phyloP scores from a whole-genome alignment of 2,888 invertebrate species.

The Agrotis ipsilon region DNA sequence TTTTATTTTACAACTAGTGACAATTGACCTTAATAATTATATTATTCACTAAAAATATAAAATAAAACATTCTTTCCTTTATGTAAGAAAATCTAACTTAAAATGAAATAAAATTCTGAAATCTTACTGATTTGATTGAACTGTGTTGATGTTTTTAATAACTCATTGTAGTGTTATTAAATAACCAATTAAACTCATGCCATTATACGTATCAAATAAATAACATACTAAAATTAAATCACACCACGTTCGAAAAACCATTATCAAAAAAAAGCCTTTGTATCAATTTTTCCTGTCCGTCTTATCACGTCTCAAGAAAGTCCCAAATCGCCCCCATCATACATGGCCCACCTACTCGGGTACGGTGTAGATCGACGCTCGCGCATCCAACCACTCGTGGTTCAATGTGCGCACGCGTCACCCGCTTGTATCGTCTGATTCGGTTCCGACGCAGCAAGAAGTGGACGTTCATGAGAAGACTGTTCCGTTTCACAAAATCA shows the following conservation, averaged over 20 bases:
- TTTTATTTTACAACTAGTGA: too few relatives aligned
- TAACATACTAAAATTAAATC: constrained; percentile 33
- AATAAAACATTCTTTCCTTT: too few relatives aligned
- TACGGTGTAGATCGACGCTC: constrained; percentile 28
- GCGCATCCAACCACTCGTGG: constrained; percentile 55
- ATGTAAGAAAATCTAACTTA: too few relatives aligned
- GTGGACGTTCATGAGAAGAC: constrained; percentile 71
- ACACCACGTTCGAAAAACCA: constrained; percentile 20
- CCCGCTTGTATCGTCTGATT: constrained; percentile 78
- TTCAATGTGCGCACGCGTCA: constrained; percentile 82
- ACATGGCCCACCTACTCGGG: constrained; percentile 38
- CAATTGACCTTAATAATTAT: too few relatives aligned
- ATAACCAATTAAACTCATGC: not conserved
- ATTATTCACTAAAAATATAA: too few relatives aligned
- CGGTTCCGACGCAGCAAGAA: constrained; percentile 74
- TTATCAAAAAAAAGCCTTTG: constrained; percentile 25
- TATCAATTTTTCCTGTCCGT: constrained; percentile 40
- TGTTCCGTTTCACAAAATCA: constrained; percentile 64
- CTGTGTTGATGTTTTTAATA: too few relatives aligned
- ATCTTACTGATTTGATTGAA: too few relatives aligned
- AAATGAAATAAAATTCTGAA: too few relatives aligned
- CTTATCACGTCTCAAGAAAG: constrained; percentile 24
- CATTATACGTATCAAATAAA: not conserved
- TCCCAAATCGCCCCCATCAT: constrained; percentile 24
- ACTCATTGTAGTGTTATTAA: not conserved